Evolutionary conservation across 92 coral and sea anemone genomes (phyloP).

Genomic region (Paragorgia papillata): DNA sequence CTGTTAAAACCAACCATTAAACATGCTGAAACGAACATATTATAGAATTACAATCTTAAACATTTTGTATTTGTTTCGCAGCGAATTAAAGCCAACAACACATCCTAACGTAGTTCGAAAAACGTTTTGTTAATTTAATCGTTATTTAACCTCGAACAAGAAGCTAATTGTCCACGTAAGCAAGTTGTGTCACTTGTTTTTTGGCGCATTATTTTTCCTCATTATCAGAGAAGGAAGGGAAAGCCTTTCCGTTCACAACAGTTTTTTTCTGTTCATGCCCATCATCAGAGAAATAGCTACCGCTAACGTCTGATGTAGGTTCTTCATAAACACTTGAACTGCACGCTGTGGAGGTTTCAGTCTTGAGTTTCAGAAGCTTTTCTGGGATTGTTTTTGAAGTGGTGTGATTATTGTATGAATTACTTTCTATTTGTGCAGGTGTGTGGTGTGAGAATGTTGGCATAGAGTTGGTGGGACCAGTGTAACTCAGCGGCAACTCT

Average conservation of each 20-base stretch:
- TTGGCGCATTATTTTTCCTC: neutral
- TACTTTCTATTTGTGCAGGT: neutral
- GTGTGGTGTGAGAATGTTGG: slow-evolving; percentile 3
- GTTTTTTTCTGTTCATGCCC: neutral
- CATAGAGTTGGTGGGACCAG: slow-evolving; percentile 6
- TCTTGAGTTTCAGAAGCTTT: neutral
- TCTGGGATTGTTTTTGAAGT: neutral
- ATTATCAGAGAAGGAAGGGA: neutral
- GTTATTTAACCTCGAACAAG: too few relatives aligned
- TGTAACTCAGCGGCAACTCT: neutral
- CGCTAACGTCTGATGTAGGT: neutral
- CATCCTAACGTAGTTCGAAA: too few relatives aligned
- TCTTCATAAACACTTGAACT: neutral
- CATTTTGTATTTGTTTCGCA: too few relatives aligned
- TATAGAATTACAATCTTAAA: too few relatives aligned
- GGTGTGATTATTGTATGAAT: neutral
- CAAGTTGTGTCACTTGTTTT: too few relatives aligned
- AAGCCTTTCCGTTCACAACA: neutral
- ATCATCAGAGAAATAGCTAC: neutral
- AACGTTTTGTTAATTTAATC: too few relatives aligned
- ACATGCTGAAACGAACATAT: too few relatives aligned
- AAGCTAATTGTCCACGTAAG: too few relatives aligned
- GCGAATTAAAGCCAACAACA: too few relatives aligned
- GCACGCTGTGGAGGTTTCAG: neutral
- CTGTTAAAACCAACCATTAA: too few relatives aligned